Base-by-base conservation (phyloP, 92 coral and sea anemone species). In the Pocillopora meandrina region DNA sequence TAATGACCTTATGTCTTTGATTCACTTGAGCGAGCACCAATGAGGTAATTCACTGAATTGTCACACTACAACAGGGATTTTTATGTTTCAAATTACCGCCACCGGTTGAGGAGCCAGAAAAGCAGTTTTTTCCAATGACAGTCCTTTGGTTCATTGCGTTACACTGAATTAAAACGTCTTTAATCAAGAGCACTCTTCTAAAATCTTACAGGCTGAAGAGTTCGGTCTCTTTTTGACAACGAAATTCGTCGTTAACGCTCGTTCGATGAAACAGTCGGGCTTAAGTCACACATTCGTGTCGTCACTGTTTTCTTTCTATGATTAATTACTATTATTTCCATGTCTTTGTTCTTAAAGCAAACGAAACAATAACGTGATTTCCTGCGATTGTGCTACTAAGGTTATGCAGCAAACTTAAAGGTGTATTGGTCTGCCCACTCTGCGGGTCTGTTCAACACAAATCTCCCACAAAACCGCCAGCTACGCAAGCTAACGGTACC, bases 31-130 rank as follows among this genome's bases (percentile, higher is more conserved):
- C 73, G 61, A 16, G 79, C 80, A 52, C 74, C 74, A 63, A 83
- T 83, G 86, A 83, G 73, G 86, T 83, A 83, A 83, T 83, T 83
- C 55, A 74, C 12, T 2, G 60, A 61, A 49, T 21, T 61, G 86
- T 72, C 86, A 83, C 23, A 4, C 20, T 52, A 0, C 64, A 64
- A 18, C 86, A 73, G 79, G 80, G 31, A 65, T 47, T 73, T 17
- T 65, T 60, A 33, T 61, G 79, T 83, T 71, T 62, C 42, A 10
- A 52, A 58, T 16, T 47, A 35, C 86, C n/a, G 79, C 65, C 80
- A 83, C 86, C 86, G 63, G 86, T 57, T 10, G 21, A 8, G 36
- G 19, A 42, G 11, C 72, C n/a, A 56, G 42, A 47, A 3, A 5
- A 19, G 16, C 52, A 7, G 8, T 3, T 68, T 68, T 2, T 23